These are phyloP conservation scores for Sinocyclocheilus anshuiensis DNA, from an alignment of 2,113 vertebrate genomes.

Conservation along the genomic window DNA sequence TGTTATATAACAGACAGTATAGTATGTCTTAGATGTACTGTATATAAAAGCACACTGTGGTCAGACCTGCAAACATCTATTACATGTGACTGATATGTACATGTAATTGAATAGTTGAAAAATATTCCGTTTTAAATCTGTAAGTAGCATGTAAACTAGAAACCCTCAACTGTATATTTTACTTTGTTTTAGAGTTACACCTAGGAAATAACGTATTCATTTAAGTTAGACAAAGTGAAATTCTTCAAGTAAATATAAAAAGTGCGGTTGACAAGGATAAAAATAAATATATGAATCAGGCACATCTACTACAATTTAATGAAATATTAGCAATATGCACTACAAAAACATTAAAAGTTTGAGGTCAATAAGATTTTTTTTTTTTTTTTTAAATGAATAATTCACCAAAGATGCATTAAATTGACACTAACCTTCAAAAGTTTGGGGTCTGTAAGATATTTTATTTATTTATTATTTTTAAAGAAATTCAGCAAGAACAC, in stretches of 20 bases:
- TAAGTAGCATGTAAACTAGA: not conserved
- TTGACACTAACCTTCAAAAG: no score
- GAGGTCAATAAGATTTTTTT: no score
- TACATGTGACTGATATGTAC: not conserved
- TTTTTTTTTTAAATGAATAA: no score
- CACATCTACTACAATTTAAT: no score
- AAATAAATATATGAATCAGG: no score
- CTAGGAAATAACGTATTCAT: not conserved
- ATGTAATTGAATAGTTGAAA: not conserved
- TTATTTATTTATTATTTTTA: no score
- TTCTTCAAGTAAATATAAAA: no score
- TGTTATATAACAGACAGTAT: conserved; percentile 57
- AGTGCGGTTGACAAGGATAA: no score
- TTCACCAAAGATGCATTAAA: no score
- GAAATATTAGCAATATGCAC: not conserved
- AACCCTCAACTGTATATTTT: not conserved
- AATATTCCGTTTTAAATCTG: not conserved
- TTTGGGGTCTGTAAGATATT: no score
- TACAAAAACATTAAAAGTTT: not conserved
- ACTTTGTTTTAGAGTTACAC: not conserved
- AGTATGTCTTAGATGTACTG: not conserved
- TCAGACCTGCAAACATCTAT: not conserved
- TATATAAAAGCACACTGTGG: not conserved
- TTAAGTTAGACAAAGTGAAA: no score
- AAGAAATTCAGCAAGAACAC: no score